phyloP scores from a whole-genome alignment of 1,140 invertebrate species.

The Heliconius melpomene region DNA sequence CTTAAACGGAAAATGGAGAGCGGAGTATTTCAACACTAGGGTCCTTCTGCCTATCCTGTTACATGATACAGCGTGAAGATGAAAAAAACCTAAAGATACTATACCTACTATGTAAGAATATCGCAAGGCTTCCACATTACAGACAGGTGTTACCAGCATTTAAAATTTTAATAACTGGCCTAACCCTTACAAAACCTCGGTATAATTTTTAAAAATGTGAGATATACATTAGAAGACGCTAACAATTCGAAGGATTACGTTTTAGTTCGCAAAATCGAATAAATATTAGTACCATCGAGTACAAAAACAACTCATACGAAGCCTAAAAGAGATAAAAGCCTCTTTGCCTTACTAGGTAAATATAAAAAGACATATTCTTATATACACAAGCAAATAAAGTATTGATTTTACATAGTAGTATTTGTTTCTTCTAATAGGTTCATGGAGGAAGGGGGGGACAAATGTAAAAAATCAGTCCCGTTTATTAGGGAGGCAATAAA shows the following conservation, averaged over 20 bases:
- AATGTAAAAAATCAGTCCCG: neutral
- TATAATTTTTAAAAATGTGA: no score
- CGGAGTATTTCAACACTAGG: no score
- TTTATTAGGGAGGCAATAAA: slow-evolving; percentile 18
- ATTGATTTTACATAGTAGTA: neutral
- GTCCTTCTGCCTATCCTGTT: no score
- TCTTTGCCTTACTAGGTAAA: neutral
- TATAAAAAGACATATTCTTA: neutral
- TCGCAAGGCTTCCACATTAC: no score
- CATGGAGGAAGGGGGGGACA: neutral
- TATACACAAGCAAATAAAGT: neutral
- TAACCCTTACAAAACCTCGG: no score
- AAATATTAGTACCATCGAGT: neutral
- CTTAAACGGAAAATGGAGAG: no score
- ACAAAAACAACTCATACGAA: neutral
- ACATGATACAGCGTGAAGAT: no score
- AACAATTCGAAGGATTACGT: neutral
- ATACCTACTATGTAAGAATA: no score
- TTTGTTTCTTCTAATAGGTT: slow-evolving; percentile 4
- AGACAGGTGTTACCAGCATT: no score
- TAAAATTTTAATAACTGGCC: no score
- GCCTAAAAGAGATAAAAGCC: neutral
- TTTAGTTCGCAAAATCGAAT: neutral
- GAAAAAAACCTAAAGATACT: no score
- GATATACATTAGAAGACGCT: no score